Evolutionary conservation across 2,888 invertebrate species (phyloP).

Genomic region (Leptarthrus brevirostris): DNA sequence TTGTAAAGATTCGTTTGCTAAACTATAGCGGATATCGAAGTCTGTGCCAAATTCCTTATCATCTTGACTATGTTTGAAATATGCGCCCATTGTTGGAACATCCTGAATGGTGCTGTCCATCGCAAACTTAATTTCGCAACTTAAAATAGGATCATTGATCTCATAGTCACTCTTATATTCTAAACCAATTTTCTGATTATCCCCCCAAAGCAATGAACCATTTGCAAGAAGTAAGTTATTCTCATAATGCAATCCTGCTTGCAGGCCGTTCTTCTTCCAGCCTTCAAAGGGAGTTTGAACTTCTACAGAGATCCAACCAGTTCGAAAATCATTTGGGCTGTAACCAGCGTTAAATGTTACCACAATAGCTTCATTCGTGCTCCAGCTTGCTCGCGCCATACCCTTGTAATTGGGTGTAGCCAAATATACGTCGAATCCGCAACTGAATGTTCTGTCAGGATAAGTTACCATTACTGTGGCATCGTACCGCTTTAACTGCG

Average conservation of each 20-base stretch:
- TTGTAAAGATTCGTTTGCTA: conserved; percentile 66
- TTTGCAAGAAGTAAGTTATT: conserved; percentile 69
- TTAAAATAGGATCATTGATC: conserved; percentile 64
- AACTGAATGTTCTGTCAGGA: conserved; percentile 79
- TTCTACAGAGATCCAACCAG: conserved; percentile 67
- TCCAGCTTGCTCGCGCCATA: conserved; percentile 76
- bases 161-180: conserved; percentile 70
- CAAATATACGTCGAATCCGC: conserved; percentile 72
- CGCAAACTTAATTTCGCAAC: conserved; percentile 69
- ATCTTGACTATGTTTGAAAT: conserved; percentile 70
- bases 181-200: conserved; percentile 71
- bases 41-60: conserved; percentile 68
- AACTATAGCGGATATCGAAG: conserved; percentile 68
- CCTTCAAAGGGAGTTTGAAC: conserved; percentile 71
- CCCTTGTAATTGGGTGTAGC: conserved; percentile 65
- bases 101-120: conserved; percentile 72
- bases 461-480: conserved; percentile 77
- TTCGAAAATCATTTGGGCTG: conserved; percentile 66
- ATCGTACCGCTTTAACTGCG: conserved; percentile 72
- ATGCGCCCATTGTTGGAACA: conserved; percentile 71
- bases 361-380: conserved; percentile 72
- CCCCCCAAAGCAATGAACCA: conserved; percentile 72
- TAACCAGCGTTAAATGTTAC: conserved; percentile 62
- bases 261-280: conserved; percentile 71
- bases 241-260: conserved; percentile 67